Conservation (phyloP, 2,888 invertebrate species). For the Drosophila nr. medialis region DNA sequence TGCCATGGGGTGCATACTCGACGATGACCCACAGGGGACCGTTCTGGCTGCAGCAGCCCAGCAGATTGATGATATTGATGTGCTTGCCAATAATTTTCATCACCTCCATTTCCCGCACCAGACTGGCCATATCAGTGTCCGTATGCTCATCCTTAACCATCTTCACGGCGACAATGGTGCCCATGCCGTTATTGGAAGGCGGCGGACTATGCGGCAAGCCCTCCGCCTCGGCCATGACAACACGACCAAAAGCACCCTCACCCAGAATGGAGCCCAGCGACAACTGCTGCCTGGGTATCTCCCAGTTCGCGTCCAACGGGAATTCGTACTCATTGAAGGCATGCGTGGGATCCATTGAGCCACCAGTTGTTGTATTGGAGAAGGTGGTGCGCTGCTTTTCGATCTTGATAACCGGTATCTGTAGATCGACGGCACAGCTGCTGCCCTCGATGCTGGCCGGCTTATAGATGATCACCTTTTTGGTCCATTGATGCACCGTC, state of each 20-base stretch:
- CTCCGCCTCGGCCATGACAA: slow-evolving; percentile 94
- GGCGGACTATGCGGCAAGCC: slow-evolving; percentile 61
- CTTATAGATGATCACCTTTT: slow-evolving; percentile 95
- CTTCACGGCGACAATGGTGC: slow-evolving; percentile 96
- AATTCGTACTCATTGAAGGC: slow-evolving; percentile 97
- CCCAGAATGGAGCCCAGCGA: slow-evolving; percentile 93
- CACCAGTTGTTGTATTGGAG: slow-evolving; percentile 86
- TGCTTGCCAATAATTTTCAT: slow-evolving; percentile 99
- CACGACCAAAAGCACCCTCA: slow-evolving; percentile 99
- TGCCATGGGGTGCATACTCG: slow-evolving; percentile 96
- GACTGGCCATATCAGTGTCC: slow-evolving; percentile 97
- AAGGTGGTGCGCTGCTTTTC: slow-evolving; percentile 93
- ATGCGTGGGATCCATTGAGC: slow-evolving; percentile 86
- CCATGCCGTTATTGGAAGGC: slow-evolving; percentile 64
- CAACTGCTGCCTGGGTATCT: slow-evolving; percentile 92
- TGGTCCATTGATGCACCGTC: slow-evolving; percentile 95
- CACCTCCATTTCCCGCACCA: slow-evolving; percentile 99
- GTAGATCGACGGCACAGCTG: slow-evolving; percentile 74
- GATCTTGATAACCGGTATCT: slow-evolving; percentile 95
- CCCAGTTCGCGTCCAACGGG: slow-evolving; percentile 97
- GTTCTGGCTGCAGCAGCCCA: slow-evolving; percentile 98
- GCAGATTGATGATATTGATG: slow-evolving; percentile 97
- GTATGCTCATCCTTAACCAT: slow-evolving; percentile 99
- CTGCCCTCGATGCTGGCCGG: slow-evolving; percentile 86
- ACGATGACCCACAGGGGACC: slow-evolving; percentile 95